A percentile compares a stretch with the other conserved stretches of the same genome.
These are phyloP conservation scores for Heterohyrax brucei DNA, from an alignment of 2,797 vertebrate species.

Conservation along the genomic window DNA sequence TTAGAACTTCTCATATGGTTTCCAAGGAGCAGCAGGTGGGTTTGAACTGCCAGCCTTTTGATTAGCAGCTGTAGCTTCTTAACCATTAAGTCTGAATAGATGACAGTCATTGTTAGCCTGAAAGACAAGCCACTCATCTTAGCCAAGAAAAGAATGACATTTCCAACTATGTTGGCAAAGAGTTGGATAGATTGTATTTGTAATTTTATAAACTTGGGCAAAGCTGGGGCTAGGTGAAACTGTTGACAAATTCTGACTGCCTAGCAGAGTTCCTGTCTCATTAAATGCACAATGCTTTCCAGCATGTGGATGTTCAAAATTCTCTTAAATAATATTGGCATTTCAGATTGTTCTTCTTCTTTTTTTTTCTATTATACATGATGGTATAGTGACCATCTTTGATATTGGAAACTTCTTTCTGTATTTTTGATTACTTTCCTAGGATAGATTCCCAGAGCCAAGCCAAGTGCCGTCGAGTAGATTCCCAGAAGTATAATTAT, in stretches of 20 bases:
- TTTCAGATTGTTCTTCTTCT: background rate
- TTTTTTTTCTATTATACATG: conserved; percentile 10
- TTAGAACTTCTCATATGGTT: too few relatives aligned
- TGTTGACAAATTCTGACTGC: conserved; percentile 1
- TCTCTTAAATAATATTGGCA: background rate
- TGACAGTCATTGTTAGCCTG: background rate
- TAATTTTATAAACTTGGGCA: conserved; percentile 33
- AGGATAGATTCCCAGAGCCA: conserved; percentile 48
- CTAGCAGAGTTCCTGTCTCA: background rate
- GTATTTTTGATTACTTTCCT: conserved; percentile 71
- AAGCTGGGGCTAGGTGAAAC: background rate
- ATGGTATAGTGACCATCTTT: conserved; percentile 36
- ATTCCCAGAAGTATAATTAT: conserved; percentile 70
- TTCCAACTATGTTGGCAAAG: conserved; percentile 8
- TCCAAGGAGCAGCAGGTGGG: too few relatives aligned
- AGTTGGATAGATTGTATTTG: conserved; percentile 9
- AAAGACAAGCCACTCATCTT: background rate
- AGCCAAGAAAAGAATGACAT: background rate
- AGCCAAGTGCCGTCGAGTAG: too few relatives aligned
- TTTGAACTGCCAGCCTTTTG: too few relatives aligned
- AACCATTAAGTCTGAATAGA: background rate
- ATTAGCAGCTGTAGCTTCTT: too few relatives aligned
- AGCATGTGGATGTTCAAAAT: background rate
- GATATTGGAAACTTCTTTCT: background rate
- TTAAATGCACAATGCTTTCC: conserved; percentile 20